These are phyloP conservation scores for Micrasema minimum DNA, from an alignment of 1,140 invertebrate genomes.

Conservation along the genomic window DNA sequence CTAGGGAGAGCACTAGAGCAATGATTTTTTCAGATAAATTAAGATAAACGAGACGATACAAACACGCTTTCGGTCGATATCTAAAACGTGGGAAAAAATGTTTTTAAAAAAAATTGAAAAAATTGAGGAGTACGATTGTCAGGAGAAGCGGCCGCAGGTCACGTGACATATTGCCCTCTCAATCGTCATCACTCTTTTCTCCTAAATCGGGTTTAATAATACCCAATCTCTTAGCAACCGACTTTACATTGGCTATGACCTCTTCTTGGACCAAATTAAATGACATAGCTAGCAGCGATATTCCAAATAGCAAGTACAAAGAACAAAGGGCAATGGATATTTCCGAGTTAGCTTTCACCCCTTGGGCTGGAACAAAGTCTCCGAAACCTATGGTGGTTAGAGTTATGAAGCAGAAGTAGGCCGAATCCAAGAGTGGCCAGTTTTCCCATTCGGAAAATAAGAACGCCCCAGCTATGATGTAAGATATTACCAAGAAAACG, in stretches of 20 bases:
- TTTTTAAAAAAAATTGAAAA: too few relatives aligned
- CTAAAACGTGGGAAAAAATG: too few relatives aligned
- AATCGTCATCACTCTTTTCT: constrained; percentile 64
- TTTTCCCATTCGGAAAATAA: constrained; percentile 88
- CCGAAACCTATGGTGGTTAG: constrained; percentile 95
- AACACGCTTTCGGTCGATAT: too few relatives aligned
- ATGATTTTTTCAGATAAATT: too few relatives aligned
- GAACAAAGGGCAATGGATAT: constrained; percentile 91
- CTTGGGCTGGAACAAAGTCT: constrained; percentile 91
- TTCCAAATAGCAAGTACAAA: constrained; percentile 94
- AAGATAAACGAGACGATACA: too few relatives aligned
- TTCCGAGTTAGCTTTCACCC: constrained; percentile 74
- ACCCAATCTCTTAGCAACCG: constrained; percentile 82
- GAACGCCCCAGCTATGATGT: constrained; percentile 88
- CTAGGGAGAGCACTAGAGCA: too few relatives aligned
- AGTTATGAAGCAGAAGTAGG: constrained; percentile 97
- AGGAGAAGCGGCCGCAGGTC: too few relatives aligned
- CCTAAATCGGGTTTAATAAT: constrained; percentile 83
- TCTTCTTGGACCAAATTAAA: constrained; percentile 97
- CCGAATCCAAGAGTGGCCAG: constrained; percentile 90
- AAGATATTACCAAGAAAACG: constrained; percentile 87
- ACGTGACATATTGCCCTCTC: constrained; percentile 13
- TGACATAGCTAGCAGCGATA: constrained; percentile 97
- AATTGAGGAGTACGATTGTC: too few relatives aligned
- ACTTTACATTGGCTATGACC: constrained; percentile 87